A percentile compares a stretch with the other conserved stretches of the same genome.
These are phyloP conservation scores for Eristalinus aeneus DNA, from an alignment of 2,888 invertebrate genomes.

Conservation along the genomic window DNA sequence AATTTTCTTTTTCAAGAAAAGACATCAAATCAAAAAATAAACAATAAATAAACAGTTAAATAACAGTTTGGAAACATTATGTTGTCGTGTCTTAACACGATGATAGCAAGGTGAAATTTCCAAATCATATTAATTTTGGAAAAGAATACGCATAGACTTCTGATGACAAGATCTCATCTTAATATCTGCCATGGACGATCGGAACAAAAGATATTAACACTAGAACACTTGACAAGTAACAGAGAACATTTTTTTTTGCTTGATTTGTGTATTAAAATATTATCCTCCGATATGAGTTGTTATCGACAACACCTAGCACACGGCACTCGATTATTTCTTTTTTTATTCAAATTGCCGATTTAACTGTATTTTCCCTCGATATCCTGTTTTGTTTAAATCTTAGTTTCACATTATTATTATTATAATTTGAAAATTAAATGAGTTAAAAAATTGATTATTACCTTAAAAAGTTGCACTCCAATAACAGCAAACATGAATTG, in stretches of 20 bases:
- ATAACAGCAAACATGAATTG: slow-evolving; percentile 99
- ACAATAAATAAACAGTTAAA: background rate
- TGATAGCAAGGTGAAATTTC: too few relatives aligned
- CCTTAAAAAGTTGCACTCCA: slow-evolving; percentile 99
- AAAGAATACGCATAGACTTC: too few relatives aligned
- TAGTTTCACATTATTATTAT: slow-evolving; percentile 10
- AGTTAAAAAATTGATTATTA: slow-evolving; percentile 73
- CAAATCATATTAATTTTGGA: too few relatives aligned
- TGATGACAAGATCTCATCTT: too few relatives aligned
- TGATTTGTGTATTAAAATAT: background rate
- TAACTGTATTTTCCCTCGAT: slow-evolving; percentile 65
- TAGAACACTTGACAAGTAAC: background rate
- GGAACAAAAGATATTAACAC: background rate
- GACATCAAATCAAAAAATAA: background rate
- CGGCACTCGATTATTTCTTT: slow-evolving; percentile 1
- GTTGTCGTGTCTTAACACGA: too few relatives aligned
- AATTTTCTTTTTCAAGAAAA: slow-evolving; percentile 55
- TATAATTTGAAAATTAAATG: slow-evolving; percentile 55
- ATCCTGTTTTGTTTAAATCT: slow-evolving; percentile 69
- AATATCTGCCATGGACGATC: too few relatives aligned
- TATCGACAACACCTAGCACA: slow-evolving; percentile 64
- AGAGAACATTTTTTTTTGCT: background rate
- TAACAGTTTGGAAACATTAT: background rate
- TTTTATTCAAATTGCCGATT: slow-evolving; percentile 1
- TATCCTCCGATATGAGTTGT: background rate